Evolutionary conservation across 2,113 vertebrate species (phyloP).

Genomic region (Amblyornis subalaris): DNA sequence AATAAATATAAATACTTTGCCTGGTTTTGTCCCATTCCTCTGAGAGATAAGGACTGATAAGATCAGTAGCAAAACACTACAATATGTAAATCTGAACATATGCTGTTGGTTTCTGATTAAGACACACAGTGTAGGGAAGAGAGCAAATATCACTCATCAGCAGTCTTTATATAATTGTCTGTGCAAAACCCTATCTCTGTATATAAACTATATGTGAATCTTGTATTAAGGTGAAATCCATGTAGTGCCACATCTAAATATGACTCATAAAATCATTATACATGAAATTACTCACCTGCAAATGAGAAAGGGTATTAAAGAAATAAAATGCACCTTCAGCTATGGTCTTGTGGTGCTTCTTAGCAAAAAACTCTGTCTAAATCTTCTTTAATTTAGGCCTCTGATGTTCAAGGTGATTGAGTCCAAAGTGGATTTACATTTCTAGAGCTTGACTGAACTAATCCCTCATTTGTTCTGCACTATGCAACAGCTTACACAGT

Average conservation of each 20-base stretch:
- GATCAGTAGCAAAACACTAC: not conserved
- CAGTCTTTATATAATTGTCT: not conserved
- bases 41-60: not conserved
- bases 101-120: not conserved
- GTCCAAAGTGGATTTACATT: not conserved
- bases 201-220: not conserved
- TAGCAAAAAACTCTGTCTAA: not conserved
- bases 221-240: not conserved
- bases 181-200: not conserved
- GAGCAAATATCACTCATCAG: not conserved
- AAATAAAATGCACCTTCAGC: not conserved
- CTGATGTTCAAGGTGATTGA: not conserved
- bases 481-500: not conserved
- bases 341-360: not conserved
- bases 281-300: not conserved
- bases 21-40: not conserved
- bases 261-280: not conserved
- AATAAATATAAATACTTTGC: not conserved
- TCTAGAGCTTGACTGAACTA: not conserved
- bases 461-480: not conserved
- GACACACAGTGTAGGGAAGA: not conserved
- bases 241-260: not conserved
- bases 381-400: not conserved
- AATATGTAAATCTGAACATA: not conserved
- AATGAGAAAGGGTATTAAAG: not conserved